These are phyloP conservation scores for Alosa sapidissima DNA, from an alignment of 2,797 vertebrate species.

Conservation along the genomic window DNA sequence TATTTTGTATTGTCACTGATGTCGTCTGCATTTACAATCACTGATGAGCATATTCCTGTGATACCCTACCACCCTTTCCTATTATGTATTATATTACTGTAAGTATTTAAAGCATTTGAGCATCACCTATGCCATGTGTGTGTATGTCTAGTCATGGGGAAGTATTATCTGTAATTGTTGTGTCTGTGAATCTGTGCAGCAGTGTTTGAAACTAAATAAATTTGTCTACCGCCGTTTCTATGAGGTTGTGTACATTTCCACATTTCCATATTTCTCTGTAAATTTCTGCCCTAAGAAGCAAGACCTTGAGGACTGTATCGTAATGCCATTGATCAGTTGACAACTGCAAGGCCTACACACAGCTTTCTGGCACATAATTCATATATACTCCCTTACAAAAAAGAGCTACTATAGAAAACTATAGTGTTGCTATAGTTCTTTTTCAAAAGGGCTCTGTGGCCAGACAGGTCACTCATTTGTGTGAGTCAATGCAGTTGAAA, in stretches of 20 bases:
- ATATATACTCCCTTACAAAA: no score
- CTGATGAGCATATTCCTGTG: conserved; percentile 23
- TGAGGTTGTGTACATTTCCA: not conserved
- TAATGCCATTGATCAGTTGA: not conserved
- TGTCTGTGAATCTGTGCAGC: conserved; percentile 46
- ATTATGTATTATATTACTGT: conserved; percentile 3
- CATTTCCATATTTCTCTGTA: not conserved
- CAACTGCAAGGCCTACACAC: not conserved
- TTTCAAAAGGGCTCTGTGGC: no score
- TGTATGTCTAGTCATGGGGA: conserved; percentile 32
- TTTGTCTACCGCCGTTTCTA: conserved; percentile 47
- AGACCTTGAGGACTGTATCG: not conserved
- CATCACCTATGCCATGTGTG: conserved; percentile 14
- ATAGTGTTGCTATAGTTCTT: no score
- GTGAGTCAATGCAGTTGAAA: not conserved
- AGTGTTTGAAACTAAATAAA: conserved; percentile 58
- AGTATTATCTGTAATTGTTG: conserved; percentile 43
- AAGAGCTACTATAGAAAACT: no score
- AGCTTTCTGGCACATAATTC: not conserved
- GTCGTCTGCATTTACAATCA: not conserved
- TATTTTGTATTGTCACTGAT: conserved; percentile 13
- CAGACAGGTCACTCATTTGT: not conserved
- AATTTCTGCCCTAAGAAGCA: not conserved
- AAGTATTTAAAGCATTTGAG: conserved; percentile 22
- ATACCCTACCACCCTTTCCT: conserved; percentile 35